A percentile compares a stretch with the other conserved stretches of the same genome.
phyloP scores from a whole-genome alignment of 2,113 vertebrate genomes.

The Eurypyga helias region DNA sequence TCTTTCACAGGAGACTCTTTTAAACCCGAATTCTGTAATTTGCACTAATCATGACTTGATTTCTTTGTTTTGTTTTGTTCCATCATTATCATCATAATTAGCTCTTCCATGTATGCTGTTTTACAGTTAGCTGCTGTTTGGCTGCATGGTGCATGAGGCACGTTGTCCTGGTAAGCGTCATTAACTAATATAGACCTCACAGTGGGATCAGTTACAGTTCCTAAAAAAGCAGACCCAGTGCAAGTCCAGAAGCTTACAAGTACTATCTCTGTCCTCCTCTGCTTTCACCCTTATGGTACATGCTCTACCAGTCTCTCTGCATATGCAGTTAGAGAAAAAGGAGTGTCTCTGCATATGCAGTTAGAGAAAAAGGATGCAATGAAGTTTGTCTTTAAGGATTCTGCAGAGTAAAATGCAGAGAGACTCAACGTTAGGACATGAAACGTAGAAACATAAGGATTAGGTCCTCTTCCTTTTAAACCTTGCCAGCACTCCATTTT shows the following conservation, averaged over 20 bases:
- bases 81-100: constrained; percentile 67
- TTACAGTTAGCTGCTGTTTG: constrained; percentile 97
- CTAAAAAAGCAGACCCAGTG: neutral
- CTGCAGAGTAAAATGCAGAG: neutral
- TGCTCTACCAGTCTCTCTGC: neutral
- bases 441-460: neutral
- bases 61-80: neutral
- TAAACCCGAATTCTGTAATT: constrained; percentile 42
- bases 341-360: neutral
- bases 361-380: neutral
- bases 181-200: constrained; percentile 75
- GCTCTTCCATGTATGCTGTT: constrained; percentile 89
- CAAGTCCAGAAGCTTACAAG: neutral
- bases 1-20: constrained; percentile 3
- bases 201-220: constrained; percentile 61
- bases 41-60: constrained; percentile 60
- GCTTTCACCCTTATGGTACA: neutral
- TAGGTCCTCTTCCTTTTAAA: neutral
- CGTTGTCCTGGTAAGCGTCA: constrained; percentile 89
- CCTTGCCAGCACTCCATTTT: neutral
- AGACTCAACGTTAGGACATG: neutral
- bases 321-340: too few species aligned
- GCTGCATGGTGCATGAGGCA: constrained; percentile 95
- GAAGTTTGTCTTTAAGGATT: neutral
- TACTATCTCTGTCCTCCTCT: neutral